A percentile compares a stretch with the other conserved stretches of the same genome.
Conservation (phyloP, 2,113 vertebrate genomes). For the Melospiza georgiana region DNA sequence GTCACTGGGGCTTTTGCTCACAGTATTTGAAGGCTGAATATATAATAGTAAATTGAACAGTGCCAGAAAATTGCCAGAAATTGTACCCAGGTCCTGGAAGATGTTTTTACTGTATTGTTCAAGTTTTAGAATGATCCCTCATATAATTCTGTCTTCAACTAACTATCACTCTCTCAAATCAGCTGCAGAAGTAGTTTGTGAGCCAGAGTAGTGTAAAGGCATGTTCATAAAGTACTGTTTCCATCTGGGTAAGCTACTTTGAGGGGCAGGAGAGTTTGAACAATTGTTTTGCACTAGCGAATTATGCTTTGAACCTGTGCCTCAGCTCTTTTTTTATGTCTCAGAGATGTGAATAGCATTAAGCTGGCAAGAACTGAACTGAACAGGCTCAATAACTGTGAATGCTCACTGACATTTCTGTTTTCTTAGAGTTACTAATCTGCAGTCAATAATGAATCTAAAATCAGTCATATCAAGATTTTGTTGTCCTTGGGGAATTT, state of each 20-base stretch:
- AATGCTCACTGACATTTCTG: neutral
- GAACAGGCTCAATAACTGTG: neutral
- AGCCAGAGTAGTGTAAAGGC: neutral
- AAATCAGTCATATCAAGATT: neutral
- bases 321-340: neutral
- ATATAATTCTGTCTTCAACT: neutral
- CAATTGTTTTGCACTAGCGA: neutral
- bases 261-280: neutral
- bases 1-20: neutral
- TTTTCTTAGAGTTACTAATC: neutral
- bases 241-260: neutral
- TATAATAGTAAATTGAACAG: neutral
- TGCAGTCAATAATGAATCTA: neutral
- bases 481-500: neutral
- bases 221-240: neutral
- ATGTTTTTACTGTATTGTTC: neutral
- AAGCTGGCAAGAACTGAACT: neutral
- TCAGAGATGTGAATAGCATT: neutral
- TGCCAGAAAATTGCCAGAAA: neutral
- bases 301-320: neutral
- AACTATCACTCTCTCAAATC: neutral
- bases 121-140: neutral
- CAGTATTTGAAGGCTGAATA: neutral
- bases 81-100: neutral
- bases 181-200: neutral